phyloP scores from a whole-genome alignment of 2,113 vertebrate genomes.

The Halcyon malimbica region DNA sequence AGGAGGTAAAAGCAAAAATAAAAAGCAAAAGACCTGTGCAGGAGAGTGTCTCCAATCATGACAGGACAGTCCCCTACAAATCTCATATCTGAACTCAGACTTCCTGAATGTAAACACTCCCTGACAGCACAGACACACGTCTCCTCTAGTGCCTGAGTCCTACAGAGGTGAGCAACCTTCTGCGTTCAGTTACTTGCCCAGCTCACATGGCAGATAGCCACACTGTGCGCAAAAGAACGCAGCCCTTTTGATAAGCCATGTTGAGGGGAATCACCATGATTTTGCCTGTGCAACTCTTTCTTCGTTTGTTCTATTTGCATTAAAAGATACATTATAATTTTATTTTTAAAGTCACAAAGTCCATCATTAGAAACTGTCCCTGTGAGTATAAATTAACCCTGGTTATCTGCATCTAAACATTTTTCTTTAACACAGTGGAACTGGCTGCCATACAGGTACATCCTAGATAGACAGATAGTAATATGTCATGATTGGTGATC shows the following conservation, averaged over 20 bases:
- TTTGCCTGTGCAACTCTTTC: background rate
- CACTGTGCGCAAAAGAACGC: background rate
- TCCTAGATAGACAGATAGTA: background rate
- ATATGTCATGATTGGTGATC: background rate
- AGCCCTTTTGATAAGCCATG: background rate
- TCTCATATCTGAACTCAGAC: background rate
- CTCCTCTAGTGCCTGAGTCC: background rate
- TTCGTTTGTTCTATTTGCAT: background rate
- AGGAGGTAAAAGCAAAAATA: background rate
- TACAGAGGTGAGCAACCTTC: background rate
- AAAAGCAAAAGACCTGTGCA: background rate
- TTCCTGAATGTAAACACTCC: background rate
- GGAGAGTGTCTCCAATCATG: background rate
- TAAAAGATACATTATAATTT: background rate
- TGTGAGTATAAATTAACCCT: background rate
- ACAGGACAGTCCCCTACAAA: background rate
- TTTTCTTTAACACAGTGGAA: background rate
- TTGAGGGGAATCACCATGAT: background rate
- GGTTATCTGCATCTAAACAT: background rate
- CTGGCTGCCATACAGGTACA: background rate
- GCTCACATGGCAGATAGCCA: rapidly evolving
- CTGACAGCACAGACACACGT: background rate
- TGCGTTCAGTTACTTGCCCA: background rate
- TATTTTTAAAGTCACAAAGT: background rate
- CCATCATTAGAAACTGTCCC: background rate